These are phyloP conservation scores for Autographa gamma DNA, from an alignment of 2,888 invertebrate species.

Conservation along the genomic window DNA sequence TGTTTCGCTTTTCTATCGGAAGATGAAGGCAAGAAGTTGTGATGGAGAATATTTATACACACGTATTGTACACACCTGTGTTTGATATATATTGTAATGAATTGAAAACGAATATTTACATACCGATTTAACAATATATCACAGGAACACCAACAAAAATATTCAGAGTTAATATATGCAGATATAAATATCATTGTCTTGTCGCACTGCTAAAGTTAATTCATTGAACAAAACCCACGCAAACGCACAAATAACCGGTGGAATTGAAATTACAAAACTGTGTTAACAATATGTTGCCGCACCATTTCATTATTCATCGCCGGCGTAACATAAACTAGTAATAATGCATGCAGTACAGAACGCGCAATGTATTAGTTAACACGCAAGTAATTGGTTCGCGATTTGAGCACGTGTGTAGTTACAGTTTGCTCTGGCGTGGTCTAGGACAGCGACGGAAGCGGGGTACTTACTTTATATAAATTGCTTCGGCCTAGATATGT, in stretches of 20 bases:
- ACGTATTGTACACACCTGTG: not conserved
- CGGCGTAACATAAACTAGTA: slow-evolving; percentile 28
- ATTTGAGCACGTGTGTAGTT: slow-evolving; percentile 65
- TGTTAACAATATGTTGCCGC: slow-evolving; percentile 48
- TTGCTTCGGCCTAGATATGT: no score
- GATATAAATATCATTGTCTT: slow-evolving; percentile 53
- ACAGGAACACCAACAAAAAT: slow-evolving; percentile 19
- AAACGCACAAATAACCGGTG: slow-evolving; percentile 24
- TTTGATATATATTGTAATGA: not conserved
- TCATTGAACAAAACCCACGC: slow-evolving; percentile 58
- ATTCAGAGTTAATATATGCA: slow-evolving; percentile 37
- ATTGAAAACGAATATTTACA: not conserved
- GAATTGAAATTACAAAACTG: slow-evolving; percentile 57
- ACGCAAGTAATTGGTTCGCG: slow-evolving; percentile 68
- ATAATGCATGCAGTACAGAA: slow-evolving; percentile 36
- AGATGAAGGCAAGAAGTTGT: no score
- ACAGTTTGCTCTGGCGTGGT: slow-evolving; percentile 42
- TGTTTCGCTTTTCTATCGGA: no score
- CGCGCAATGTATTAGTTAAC: slow-evolving; percentile 59
- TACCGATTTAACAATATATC: not conserved
- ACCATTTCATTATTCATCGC: slow-evolving; percentile 50
- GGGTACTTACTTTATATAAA: not conserved
- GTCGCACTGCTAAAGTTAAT: slow-evolving; percentile 46
- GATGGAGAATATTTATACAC: no score
- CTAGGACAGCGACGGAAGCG: slow-evolving; percentile 7